Percentiles rank a stretch among this genome's conserved stretches.
phyloP scores from a whole-genome alignment of 1,140 invertebrate species.

The Drosophila baimaii region DNA sequence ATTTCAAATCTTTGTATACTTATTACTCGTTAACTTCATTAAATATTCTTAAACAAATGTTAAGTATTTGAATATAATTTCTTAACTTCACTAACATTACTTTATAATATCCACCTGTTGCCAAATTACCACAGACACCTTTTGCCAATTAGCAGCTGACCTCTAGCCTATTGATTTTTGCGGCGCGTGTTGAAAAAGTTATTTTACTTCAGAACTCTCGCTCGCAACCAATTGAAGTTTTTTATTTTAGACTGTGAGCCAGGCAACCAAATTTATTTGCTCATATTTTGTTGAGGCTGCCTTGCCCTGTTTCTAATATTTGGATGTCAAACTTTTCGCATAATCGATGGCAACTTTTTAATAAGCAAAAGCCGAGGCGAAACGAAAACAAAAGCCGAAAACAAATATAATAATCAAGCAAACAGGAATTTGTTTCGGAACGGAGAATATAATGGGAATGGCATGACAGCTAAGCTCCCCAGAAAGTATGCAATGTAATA shows the following conservation, averaged over 20 bases:
- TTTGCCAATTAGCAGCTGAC: slow-evolving; percentile 12
- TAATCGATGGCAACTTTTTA: slow-evolving; percentile 72
- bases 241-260: neutral
- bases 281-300: slow-evolving; percentile 1
- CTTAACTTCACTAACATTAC: too few relatives aligned
- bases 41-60: neutral
- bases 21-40: neutral
- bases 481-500: slow-evolving; percentile 69
- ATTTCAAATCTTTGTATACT: neutral
- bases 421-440: slow-evolving; percentile 42
- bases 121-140: neutral
- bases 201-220: neutral
- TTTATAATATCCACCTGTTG: neutral
- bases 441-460: slow-evolving; percentile 39
- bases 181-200: slow-evolving; percentile 12
- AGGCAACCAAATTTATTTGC: slow-evolving; percentile 20
- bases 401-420: slow-evolving; percentile 69
- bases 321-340: slow-evolving; percentile 56
- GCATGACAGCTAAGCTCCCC: slow-evolving; percentile 36
- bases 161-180: slow-evolving; percentile 13
- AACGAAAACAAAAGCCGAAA: slow-evolving; percentile 48
- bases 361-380: slow-evolving; percentile 56
- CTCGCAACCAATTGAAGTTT: neutral
- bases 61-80: too few relatives aligned
- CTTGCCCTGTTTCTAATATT: slow-evolving; percentile 16